Evolutionary conservation across 1,140 invertebrate species (phyloP), one percentile per base, ranked within the genome.

Genomic region (Limonius californicus): DNA sequence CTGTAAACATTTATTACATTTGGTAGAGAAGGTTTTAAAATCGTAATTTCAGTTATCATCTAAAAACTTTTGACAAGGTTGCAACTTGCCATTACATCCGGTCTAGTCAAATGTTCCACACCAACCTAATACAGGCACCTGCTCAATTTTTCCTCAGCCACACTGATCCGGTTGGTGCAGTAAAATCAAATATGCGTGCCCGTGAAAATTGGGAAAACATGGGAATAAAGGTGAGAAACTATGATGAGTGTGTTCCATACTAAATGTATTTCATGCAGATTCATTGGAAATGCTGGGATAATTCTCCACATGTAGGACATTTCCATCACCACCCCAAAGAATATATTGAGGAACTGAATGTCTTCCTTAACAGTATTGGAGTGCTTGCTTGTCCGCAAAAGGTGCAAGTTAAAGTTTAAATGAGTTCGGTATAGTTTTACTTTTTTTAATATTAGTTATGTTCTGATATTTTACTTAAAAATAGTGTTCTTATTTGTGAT

Each of bases 61-160:
- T 93, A 79, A 85, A 84, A 76, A 84, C 85, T 59, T 91, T 91
- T 78, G 83, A 91, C 65, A 83, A 89, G 54, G 83, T 85, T 50
- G 88, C 90, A 0, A 93, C 91, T 0, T 81, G 83, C 20, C 90
- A 94, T 79, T 94, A 93, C 73, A 82, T 91, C 64, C 79, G 85
- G 53, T 87, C 91, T 19, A 94, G 91, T 71, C 86, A 90, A 74
- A 81, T 89, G 74, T 94, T 93, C 74, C 89, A 93, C 73, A 84
- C 85, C 1, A 91, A 84, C 63, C 75, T 86, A 16, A 81, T 92
- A 16, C 81, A 76, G 63, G 81, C 85, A 15, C 93, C 92, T 39
- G 88, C 91, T 18, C 78, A 95, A 63, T 85, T 95, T 73, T 82
- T 94, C 61, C 81, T 92, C 20, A 94, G 91, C 32, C 83, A 87